These are phyloP conservation scores for Isichthys henryi DNA, from an alignment of 2,113 vertebrate species.

Conservation along the genomic window DNA sequence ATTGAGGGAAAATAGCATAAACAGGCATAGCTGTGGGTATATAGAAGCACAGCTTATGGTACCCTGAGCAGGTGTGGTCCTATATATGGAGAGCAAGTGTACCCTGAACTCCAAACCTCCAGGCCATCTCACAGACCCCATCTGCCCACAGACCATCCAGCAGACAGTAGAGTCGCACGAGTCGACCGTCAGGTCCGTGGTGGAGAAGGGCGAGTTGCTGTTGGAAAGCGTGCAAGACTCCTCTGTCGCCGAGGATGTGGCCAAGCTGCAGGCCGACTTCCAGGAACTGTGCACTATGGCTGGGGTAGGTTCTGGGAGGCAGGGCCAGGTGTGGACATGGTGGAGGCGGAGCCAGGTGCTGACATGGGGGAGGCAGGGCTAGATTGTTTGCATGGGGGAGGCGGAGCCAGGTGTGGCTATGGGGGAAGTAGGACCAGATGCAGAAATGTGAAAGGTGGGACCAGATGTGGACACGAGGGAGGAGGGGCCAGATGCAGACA, in stretches of 20 bases:
- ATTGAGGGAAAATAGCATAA: background rate
- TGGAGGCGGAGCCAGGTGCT: background rate
- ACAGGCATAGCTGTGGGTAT: background rate
- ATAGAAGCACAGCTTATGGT: background rate
- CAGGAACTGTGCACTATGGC: conserved; percentile 64
- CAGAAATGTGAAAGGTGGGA: rapidly evolving
- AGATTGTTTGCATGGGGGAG: too few relatives aligned
- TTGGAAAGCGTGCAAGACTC: conserved; percentile 69
- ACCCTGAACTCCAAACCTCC: background rate
- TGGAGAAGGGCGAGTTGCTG: conserved; percentile 81
- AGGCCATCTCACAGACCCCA: background rate
- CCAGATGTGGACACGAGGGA: background rate
- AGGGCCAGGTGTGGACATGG: background rate
- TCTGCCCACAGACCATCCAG: conserved; percentile 68
- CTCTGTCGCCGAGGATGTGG: conserved; percentile 68
- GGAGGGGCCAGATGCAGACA: background rate
- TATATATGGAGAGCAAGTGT: background rate
- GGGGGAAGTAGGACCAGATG: background rate
- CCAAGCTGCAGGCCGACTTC: conserved; percentile 71
- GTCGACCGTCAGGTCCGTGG: conserved; percentile 73
- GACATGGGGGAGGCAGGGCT: too few relatives aligned
- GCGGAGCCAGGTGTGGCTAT: background rate
- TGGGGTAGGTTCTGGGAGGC: conserved; percentile 57
- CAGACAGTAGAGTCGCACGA: conserved; percentile 82
- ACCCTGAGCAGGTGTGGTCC: background rate